Conservation (phyloP, 2,797 vertebrate genomes). For the Sebastes reedi region DNA sequence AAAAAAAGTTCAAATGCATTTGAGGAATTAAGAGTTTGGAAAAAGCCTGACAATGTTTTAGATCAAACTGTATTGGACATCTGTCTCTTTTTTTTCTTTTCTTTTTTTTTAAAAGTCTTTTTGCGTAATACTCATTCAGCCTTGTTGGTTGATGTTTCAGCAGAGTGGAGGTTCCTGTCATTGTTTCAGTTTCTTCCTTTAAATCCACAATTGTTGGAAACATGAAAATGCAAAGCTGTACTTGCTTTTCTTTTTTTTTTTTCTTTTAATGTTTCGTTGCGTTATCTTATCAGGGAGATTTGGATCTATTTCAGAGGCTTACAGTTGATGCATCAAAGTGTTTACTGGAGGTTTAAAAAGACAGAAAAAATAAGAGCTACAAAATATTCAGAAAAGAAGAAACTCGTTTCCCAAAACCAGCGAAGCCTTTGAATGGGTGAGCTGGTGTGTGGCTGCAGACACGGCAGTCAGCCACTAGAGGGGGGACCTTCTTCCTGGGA, state of each 20-base stretch:
- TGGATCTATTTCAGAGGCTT: conserved; percentile 49
- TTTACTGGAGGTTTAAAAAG: conserved; percentile 44
- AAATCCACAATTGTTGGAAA: conserved; percentile 28
- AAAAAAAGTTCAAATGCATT: not conserved
- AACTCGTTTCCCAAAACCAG: conserved; percentile 28
- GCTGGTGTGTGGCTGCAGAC: conserved; percentile 22
- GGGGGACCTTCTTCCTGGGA: conserved; percentile 6
- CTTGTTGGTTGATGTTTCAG: conserved; percentile 5
- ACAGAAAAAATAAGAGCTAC: not conserved
- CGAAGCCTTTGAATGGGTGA: conserved; percentile 33
- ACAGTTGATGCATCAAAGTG: conserved; percentile 47
- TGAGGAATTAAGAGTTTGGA: not conserved
- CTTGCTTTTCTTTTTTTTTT: not conserved
- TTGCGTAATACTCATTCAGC: not conserved
- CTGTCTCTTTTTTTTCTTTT: not conserved
- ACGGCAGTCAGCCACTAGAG: conserved; percentile 9
- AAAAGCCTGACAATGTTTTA: not conserved
- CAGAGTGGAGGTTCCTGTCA: conserved; percentile 34
- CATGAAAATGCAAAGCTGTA: conserved; percentile 33
- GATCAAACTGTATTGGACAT: conserved; percentile 4
- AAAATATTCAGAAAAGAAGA: conserved; percentile 14
- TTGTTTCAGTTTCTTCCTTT: conserved; percentile 43
- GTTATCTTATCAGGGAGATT: conserved; percentile 63
- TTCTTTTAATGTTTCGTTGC: conserved; percentile 14
- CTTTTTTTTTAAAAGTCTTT: not conserved